Conservation (phyloP, 1,140 invertebrate species). For the Teleogryllus occipitalis region DNA sequence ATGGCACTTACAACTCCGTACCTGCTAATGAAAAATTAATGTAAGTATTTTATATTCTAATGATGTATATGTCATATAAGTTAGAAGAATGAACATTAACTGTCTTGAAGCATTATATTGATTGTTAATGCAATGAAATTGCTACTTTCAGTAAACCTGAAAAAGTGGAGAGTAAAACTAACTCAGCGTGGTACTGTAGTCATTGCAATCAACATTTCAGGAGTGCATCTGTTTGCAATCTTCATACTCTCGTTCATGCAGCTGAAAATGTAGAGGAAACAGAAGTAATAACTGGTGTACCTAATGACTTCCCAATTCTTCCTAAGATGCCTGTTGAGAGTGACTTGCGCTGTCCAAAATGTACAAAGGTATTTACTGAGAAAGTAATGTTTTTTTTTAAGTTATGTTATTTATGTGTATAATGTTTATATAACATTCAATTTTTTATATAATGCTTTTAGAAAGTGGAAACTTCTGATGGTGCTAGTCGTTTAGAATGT, state of each 20-base stretch:
- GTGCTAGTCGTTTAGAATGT: background rate
- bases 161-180: background rate
- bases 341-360: background rate
- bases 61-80: background rate
- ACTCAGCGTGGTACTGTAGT: conserved; percentile 45
- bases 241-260: conserved; percentile 47
- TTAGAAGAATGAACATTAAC: background rate
- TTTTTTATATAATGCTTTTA: background rate
- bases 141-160: background rate
- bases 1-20: too few relatives aligned
- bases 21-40: too few relatives aligned
- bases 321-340: background rate
- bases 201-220: conserved; percentile 48
- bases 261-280: conserved; percentile 34
- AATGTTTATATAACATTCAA: background rate
- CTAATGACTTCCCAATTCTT: conserved; percentile 1
- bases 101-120: background rate
- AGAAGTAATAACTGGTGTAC: conserved; percentile 15
- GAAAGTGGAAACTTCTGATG: background rate
- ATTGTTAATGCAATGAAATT: background rate
- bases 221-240: conserved; percentile 43
- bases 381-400: too few relatives aligned
- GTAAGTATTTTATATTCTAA: too few relatives aligned
- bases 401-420: background rate
- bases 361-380: background rate